Percentiles rank a stretch among this genome's conserved stretches.
These are phyloP conservation scores for Lycorma delicatula DNA, from an alignment of 1,140 invertebrate genomes.

Conservation along the genomic window DNA sequence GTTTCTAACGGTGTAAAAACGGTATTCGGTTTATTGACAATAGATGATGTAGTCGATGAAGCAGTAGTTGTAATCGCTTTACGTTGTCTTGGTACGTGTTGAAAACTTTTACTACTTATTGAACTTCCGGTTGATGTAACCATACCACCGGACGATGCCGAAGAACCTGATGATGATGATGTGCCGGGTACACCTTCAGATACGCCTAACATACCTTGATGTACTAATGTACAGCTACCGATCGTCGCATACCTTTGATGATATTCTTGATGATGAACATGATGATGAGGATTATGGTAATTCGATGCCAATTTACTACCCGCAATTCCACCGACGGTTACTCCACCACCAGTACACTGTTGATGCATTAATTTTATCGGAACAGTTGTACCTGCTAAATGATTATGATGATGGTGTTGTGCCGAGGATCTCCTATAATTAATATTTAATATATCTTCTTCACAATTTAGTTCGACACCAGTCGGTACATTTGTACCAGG, in stretches of 20 bases:
- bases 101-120: conserved; percentile 6
- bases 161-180: conserved; percentile 2
- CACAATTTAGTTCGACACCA: not conserved
- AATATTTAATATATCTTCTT: too few relatives aligned
- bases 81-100: not conserved
- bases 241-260: conserved; percentile 6
- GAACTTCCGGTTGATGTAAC: conserved; percentile 8
- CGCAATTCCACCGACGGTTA: too few relatives aligned
- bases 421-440: not conserved
- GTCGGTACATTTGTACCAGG: not conserved
- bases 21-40: not conserved
- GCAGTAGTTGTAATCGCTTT: not conserved
- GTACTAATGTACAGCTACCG: conserved; percentile 11
- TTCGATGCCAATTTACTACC: not conserved
- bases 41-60: not conserved
- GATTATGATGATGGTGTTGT: conserved; percentile 16
- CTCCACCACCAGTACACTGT: too few relatives aligned
- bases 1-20: not conserved
- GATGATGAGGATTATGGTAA: not conserved
- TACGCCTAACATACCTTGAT: conserved; percentile 12
- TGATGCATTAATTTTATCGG: conserved; percentile 42
- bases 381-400: conserved; percentile 40
- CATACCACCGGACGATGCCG: not conserved
- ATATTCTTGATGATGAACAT: not conserved
- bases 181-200: not conserved